Evolutionary conservation across 2,888 invertebrate species (phyloP), one percentile per base, ranked within the genome.

Genomic region (Onchidella celtica): DNA sequence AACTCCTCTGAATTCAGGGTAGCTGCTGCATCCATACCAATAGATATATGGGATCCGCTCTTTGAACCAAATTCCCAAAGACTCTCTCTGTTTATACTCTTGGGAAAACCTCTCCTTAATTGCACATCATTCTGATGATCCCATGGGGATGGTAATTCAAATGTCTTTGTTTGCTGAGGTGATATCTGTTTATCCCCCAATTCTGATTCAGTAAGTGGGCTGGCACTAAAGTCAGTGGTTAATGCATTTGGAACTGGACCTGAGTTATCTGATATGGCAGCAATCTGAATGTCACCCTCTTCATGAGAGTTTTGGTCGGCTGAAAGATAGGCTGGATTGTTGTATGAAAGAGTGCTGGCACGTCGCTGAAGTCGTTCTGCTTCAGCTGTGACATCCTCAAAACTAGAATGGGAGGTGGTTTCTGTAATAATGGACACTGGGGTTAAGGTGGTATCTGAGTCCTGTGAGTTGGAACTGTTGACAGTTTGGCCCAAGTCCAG

Each of bases 311-410:
- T 9, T 36, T 4, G 66, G 29, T 47, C 47, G 29, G 24, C 70
- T 29, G 70, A 70, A 27, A 55, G 2, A 17, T 47, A 40, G n/a
- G 4, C 38, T n/a, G 69, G 6, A 3, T 69, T 40, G 36, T 2
- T 34, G 29, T n/a, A 1, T 11, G 34, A 66, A 1, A 1, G n/a
- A 66, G 34, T 11, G 36, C 3, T 34, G n/a, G 34, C 11, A 66
- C 3, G 27, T n/a, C n/a, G n/a, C 17, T 47, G 47, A 11, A 38
- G 74, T 9, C 0, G n/a, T n/a, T 32, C 65, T 1, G 32, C n/a
- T n/a, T 66, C 76, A 65, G 32, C 21, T 29, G 27, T 27, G n/a
- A 40, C 47, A 47, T 47, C 40, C 66, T 76, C 66, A 66, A 66
- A 38, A 32, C 65, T 75, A 38, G 75, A 65, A 3, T 40, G 40